Evolutionary conservation across 2,113 vertebrate genomes (phyloP).

Genomic region (Cebidichthys violaceus): DNA sequence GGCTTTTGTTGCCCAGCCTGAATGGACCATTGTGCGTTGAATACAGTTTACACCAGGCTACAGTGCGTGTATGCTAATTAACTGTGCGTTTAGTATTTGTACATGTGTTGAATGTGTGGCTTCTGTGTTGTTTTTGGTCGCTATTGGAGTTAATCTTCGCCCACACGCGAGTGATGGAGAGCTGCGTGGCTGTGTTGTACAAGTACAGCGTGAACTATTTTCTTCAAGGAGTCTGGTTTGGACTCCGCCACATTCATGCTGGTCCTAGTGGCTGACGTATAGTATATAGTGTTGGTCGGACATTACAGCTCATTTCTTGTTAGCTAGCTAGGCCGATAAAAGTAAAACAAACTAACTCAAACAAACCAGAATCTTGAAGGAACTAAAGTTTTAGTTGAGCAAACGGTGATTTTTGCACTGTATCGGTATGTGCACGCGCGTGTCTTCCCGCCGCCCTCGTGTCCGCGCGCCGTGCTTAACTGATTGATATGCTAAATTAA

Average conservation of each 20-base stretch:
- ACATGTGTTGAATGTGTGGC: background rate
- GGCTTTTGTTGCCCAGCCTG: conserved; percentile 16
- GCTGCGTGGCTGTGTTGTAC: background rate
- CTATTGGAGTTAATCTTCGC: background rate
- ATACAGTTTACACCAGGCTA: background rate
- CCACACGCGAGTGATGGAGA: background rate
- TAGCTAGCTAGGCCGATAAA: background rate
- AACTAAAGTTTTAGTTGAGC: background rate
- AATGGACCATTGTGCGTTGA: conserved; percentile 37
- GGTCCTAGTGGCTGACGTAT: background rate
- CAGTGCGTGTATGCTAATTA: background rate
- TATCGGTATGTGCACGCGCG: background rate
- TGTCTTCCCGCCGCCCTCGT: conserved; percentile 2
- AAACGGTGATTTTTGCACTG: background rate
- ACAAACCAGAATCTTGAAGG: background rate
- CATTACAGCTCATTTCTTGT: no score
- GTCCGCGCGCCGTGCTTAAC: background rate
- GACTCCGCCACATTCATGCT: background rate
- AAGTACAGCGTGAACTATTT: background rate
- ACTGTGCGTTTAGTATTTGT: background rate
- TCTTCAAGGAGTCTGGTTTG: background rate
- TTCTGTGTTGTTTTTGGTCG: no score
- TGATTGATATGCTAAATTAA: background rate
- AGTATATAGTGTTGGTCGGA: background rate
- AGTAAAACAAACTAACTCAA: background rate